Conservation (phyloP, 2,888 invertebrate genomes). For the Agriopis aurantiaria region DNA sequence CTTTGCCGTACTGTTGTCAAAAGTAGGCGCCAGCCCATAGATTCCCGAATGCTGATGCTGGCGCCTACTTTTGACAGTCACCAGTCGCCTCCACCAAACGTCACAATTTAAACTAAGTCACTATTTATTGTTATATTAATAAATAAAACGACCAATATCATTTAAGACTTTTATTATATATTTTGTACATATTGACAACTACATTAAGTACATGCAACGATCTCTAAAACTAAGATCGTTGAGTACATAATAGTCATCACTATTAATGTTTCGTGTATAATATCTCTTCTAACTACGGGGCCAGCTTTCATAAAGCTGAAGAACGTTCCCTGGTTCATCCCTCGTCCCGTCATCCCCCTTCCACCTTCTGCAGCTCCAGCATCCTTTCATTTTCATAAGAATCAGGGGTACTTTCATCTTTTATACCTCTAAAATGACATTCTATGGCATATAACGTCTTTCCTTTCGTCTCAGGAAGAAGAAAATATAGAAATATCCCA, state of each 20-base stretch:
- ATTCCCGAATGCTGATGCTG: too few relatives aligned
- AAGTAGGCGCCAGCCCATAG: too few relatives aligned
- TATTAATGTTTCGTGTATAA: constrained; percentile 20
- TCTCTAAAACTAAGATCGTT: too few relatives aligned
- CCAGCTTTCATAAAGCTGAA: constrained; percentile 61
- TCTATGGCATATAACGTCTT: constrained; percentile 90
- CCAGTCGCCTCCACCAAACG: too few relatives aligned
- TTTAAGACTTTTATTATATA: constrained; percentile 6
- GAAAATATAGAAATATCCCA: constrained; percentile 84
- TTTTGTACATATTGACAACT: background rate
- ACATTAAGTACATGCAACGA: constrained; percentile 5
- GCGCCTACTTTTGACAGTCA: too few relatives aligned
- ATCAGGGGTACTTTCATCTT: constrained; percentile 46
- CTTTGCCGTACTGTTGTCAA: too few relatives aligned
- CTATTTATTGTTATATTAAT: constrained; percentile 23
- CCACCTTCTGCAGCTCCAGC: constrained; percentile 72
- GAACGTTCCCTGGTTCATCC: constrained; percentile 61
- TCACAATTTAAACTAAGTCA: too few relatives aligned
- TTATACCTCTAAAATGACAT: constrained; percentile 78
- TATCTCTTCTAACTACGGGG: constrained; percentile 54
- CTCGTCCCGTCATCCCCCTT: constrained; percentile 68
- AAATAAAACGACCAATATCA: constrained; percentile 14
- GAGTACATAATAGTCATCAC: background rate
- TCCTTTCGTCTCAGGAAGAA: constrained; percentile 90
- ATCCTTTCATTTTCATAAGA: constrained; percentile 69